A percentile compares a stretch with the other conserved stretches of the same genome.
Evolutionary conservation across 92 coral and sea anemone species (phyloP).

Genomic region (Paramuricea clavata): DNA sequence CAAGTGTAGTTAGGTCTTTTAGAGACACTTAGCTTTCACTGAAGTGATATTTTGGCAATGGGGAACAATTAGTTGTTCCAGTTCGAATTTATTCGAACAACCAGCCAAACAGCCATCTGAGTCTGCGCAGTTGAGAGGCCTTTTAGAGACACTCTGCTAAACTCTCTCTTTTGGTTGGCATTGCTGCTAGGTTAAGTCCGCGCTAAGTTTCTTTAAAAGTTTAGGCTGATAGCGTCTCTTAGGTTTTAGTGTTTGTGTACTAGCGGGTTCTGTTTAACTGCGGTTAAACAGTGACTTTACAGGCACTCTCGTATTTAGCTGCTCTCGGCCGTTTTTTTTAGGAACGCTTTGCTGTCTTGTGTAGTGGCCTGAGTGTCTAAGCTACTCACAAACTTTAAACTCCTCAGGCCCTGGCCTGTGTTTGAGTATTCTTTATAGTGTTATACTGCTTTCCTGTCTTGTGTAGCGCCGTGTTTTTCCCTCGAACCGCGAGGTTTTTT

Average conservation of each 20-base stretch:
- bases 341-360: not conserved
- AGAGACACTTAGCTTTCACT: too few species aligned
- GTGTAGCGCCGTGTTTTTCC: not conserved
- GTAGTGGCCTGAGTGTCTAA: not conserved
- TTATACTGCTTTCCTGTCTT: not conserved
- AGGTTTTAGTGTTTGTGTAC: not conserved
- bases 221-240: not conserved
- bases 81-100: not conserved
- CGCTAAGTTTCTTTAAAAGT: not conserved
- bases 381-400: not conserved
- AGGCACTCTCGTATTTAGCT: not conserved
- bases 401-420: not conserved
- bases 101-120: not conserved
- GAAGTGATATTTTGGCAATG: not conserved
- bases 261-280: not conserved
- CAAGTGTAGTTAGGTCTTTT: conserved; percentile 66
- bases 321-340: not conserved
- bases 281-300: too few species aligned
- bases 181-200: not conserved
- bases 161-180: not conserved
- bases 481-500: not conserved
- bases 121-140: not conserved
- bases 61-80: not conserved
- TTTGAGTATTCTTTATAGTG: not conserved
- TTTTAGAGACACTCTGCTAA: not conserved